phyloP scores from a whole-genome alignment of 1,140 invertebrate genomes.

The Branchinecta lindahli region DNA sequence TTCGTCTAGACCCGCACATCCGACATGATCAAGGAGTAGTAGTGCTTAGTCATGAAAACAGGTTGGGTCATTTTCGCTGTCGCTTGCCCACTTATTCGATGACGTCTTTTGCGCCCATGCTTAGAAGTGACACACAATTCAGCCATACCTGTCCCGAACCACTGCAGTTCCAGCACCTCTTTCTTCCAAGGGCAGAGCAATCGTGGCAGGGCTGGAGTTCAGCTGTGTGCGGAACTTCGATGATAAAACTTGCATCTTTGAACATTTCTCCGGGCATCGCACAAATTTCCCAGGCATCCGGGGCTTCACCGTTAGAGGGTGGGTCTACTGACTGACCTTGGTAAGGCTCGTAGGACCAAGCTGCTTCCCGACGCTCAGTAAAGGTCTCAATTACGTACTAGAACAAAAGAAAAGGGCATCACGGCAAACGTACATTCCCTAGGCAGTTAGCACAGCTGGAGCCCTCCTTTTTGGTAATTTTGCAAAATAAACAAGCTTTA shows the following conservation, averaged over 20 bases:
- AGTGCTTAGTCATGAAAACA: no score
- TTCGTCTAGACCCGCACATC: no score
- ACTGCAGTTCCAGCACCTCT: slow-evolving; percentile 19
- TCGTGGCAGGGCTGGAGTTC: slow-evolving; percentile 17
- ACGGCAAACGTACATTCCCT: no score
- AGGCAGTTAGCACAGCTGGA: no score
- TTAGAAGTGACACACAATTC: no score
- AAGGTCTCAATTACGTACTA: slow-evolving; percentile 19
- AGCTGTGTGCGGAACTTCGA: slow-evolving; percentile 17
- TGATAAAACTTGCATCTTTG: slow-evolving; percentile 15
- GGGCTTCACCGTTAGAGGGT: background rate
- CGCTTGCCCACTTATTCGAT: no score
- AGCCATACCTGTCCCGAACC: slow-evolving; percentile 12
- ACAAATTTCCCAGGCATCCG: slow-evolving; percentile 20
- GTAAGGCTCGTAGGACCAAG: slow-evolving; percentile 19
- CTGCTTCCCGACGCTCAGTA: slow-evolving; percentile 17
- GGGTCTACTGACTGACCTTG: slow-evolving; percentile 15
- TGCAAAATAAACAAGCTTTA: no score
- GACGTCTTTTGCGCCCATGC: no score
- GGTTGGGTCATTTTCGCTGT: no score
- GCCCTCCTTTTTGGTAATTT: no score
- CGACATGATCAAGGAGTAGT: no score
- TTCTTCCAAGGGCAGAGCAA: slow-evolving; percentile 17
- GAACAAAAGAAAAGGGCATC: background rate
- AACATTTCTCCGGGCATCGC: slow-evolving; percentile 14